These are phyloP conservation scores for Pachypsylla venusta DNA, from an alignment of 1,140 invertebrate species.

Conservation along the genomic window DNA sequence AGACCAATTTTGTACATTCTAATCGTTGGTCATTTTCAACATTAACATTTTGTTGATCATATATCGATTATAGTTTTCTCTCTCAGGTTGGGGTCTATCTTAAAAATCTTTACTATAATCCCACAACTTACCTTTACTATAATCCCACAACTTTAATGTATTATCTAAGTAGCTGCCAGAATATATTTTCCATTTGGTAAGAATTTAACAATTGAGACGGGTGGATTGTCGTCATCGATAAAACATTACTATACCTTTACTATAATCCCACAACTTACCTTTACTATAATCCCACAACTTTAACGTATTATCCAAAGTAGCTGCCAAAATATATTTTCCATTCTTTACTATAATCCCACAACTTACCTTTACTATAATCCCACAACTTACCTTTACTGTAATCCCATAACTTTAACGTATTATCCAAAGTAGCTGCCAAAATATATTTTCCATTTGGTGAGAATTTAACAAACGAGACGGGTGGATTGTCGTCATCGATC, in stretches of 20 bases:
- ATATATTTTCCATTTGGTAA: slow-evolving; percentile 99
- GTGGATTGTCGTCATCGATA: slow-evolving; percentile 93
- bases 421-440: slow-evolving; percentile 92
- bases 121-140: slow-evolving; percentile 83
- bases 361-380: no score
- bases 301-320: slow-evolving; percentile 93
- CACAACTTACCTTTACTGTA: slow-evolving; percentile 88
- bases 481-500: slow-evolving; percentile 93
- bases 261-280: no score
- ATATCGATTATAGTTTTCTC: no score
- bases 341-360: no score
- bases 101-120: no score
- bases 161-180: slow-evolving; percentile 92
- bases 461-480: slow-evolving; percentile 99
- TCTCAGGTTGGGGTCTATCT: no score
- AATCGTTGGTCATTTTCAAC: no score
- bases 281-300: slow-evolving; percentile 99
- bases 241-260: no score
- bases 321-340: slow-evolving; percentile 97
- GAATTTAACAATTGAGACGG: slow-evolving; percentile 99
- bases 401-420: slow-evolving; percentile 97
- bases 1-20: no score
- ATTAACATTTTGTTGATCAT: no score
- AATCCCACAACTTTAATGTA: slow-evolving; percentile 98
- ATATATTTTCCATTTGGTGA: slow-evolving; percentile 99